A percentile compares a stretch with the other conserved stretches of the same genome.
Conservation (phyloP, 2,888 invertebrate species). For the Watsonalla binaria region DNA sequence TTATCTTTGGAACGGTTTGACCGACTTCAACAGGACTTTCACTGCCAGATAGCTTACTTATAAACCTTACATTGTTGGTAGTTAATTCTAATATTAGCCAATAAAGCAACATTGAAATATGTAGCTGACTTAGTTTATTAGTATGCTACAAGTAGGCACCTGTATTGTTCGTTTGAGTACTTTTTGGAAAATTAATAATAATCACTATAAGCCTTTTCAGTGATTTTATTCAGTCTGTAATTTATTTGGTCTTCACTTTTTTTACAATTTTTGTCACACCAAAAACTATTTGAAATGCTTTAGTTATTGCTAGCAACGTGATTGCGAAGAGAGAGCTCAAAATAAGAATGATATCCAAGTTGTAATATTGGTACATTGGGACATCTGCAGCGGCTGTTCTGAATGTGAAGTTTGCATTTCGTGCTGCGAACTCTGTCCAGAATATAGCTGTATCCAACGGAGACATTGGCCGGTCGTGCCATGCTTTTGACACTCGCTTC, state of each 20-base stretch:
- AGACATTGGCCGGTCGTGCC: constrained; percentile 78
- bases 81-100: no score
- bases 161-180: no score
- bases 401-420: constrained; percentile 66
- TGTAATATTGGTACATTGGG: constrained; percentile 72
- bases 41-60: no score
- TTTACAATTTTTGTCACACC: constrained; percentile 10
- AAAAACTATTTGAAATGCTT: constrained; percentile 14
- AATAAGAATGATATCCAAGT: constrained; percentile 48
- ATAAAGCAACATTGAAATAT: no score
- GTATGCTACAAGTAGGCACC: no score
- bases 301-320: constrained; percentile 15
- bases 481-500: constrained; percentile 69
- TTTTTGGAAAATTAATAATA: no score
- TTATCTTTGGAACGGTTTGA: no score
- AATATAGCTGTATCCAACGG: constrained; percentile 80
- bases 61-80: no score
- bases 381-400: constrained; percentile 75
- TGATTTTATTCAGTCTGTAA: constrained; percentile 24
- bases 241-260: constrained; percentile 15
- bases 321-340: constrained; percentile 20
- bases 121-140: no score
- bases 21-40: no score
- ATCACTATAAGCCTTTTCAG: no score
- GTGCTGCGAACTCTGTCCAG: constrained; percentile 82